Conservation (phyloP, 1,140 invertebrate genomes). For the Zophobas morio region DNA sequence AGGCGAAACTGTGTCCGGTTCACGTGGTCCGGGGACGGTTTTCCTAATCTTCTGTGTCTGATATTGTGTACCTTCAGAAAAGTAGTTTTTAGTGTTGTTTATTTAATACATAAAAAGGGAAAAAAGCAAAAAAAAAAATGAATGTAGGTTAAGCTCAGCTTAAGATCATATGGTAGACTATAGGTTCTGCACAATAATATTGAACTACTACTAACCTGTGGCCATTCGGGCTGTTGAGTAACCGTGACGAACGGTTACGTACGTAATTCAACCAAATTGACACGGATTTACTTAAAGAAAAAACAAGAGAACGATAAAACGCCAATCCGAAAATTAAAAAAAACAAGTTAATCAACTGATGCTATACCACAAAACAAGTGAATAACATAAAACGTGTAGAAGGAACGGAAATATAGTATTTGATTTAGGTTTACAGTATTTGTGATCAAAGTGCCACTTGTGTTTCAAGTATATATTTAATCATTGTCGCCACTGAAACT, state of each 20-base stretch:
- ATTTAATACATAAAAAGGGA: constrained; percentile 57
- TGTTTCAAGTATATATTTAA: constrained; percentile 67
- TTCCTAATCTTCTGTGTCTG: constrained; percentile 61
- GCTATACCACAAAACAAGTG: constrained; percentile 18
- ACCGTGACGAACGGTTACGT: constrained; percentile 16
- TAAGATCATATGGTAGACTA: constrained; percentile 42
- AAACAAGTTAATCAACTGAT: constrained; percentile 15
- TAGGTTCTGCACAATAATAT: constrained; percentile 55
- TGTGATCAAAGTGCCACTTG: constrained; percentile 68
- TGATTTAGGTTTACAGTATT: constrained; percentile 67
- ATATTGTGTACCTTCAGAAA: constrained; percentile 65
- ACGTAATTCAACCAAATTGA: constrained; percentile 36
- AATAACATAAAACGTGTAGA: constrained; percentile 44
- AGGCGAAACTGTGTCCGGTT: constrained; percentile 45
- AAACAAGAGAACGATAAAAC: not conserved
- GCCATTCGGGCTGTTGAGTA: constrained; percentile 39
- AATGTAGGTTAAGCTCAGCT: constrained; percentile 49
- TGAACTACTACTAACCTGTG: constrained; percentile 22
- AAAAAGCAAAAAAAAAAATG: constrained; percentile 56
- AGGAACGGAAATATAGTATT: constrained; percentile 58
- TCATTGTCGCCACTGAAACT: constrained; percentile 65
- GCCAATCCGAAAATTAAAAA: constrained; percentile 34
- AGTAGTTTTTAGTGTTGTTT: constrained; percentile 63
- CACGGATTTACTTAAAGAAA: constrained; percentile 27
- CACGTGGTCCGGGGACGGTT: constrained; percentile 8